Evolutionary conservation across 2,797 vertebrate genomes (phyloP).

Genomic region (Sebastiscus albofasciatus): DNA sequence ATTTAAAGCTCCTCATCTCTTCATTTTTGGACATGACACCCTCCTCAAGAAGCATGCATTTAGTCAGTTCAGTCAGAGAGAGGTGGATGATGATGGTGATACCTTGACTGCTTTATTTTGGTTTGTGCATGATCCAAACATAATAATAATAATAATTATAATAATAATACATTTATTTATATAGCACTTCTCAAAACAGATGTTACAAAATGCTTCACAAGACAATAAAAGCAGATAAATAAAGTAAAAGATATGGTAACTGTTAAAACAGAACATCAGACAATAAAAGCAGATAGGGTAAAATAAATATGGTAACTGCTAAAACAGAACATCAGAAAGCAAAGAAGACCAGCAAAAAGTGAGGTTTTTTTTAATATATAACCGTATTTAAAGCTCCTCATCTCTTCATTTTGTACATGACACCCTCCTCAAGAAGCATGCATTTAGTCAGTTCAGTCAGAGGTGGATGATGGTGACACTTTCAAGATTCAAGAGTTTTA

Average conservation of each 20-base stretch:
- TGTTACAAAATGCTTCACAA: no score
- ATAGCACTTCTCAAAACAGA: no score
- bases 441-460: background rate
- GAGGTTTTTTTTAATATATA: slow-evolving; percentile 44
- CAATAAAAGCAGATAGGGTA: no score
- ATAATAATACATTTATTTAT: no score
- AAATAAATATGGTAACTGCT: no score
- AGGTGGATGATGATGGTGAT: background rate
- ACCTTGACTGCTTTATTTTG: slow-evolving; percentile 22
- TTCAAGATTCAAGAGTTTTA: background rate
- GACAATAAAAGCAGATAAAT: no score
- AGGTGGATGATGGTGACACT: background rate
- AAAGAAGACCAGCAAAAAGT: slow-evolving; percentile 87
- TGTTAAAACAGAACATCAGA: no score
- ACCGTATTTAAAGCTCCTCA: background rate
- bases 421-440: background rate
- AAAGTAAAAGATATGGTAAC: no score
- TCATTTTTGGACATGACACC: background rate
- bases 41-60: background rate
- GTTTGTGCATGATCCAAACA: background rate
- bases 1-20: background rate
- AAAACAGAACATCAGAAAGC: slow-evolving; percentile 60
- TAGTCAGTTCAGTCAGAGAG: background rate
- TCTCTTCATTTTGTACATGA: background rate
- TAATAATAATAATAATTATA: background rate